Conservation (phyloP, 2,888 invertebrate genomes). For the Drosophila demipolita region DNA sequence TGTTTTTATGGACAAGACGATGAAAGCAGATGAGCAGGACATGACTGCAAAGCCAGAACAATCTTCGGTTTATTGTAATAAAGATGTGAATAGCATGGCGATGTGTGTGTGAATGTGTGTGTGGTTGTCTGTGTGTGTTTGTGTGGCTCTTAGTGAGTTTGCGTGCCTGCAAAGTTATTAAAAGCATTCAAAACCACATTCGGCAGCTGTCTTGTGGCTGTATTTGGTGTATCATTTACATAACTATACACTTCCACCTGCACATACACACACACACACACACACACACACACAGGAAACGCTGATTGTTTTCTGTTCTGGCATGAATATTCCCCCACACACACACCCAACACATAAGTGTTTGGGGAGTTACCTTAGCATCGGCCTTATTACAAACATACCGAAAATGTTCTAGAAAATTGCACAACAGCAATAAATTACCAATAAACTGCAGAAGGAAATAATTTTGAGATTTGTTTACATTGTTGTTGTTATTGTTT, state of each 20-base stretch:
- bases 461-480: constrained; percentile 21
- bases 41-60: constrained; percentile 12
- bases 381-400: constrained; percentile 25
- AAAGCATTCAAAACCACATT: constrained; percentile 69
- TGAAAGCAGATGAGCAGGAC: constrained; percentile 14
- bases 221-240: constrained; percentile 63
- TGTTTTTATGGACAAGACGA: constrained; percentile 20
- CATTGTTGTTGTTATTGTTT: not conserved
- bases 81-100: constrained; percentile 2
- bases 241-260: constrained; percentile 50
- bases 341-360: constrained; percentile 1
- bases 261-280: not conserved
- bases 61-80: constrained; percentile 22
- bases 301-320: constrained; percentile 18
- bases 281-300: constrained; percentile 8
- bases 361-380: constrained; percentile 29
- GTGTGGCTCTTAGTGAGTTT: constrained; percentile 23
- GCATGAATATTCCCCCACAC: constrained; percentile 21
- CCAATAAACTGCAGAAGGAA: constrained; percentile 50
- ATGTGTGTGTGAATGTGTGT: constrained; percentile 4
- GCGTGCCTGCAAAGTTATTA: constrained; percentile 73
- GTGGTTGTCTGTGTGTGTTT: not conserved
- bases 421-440: constrained; percentile 74
- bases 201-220: constrained; percentile 15
- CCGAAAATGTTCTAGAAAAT: constrained; percentile 56